Percentiles rank a stretch among this genome's conserved stretches.
These are phyloP conservation scores for Physeter macrocephalus DNA, from an alignment of 2,113 vertebrate species.

Conservation along the genomic window DNA sequence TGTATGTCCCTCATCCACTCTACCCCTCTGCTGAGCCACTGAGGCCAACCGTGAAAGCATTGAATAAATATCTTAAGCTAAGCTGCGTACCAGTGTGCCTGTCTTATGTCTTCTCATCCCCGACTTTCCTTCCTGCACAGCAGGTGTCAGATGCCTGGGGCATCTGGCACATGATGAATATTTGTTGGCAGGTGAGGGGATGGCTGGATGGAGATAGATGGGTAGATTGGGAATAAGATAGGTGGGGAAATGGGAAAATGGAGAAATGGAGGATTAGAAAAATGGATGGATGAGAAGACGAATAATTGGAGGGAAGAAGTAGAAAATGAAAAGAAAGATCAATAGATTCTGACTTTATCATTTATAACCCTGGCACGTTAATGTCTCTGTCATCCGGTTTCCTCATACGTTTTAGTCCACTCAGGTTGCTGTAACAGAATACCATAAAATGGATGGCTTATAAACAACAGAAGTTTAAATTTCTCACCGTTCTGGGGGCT, in stretches of 20 bases:
- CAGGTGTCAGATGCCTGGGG: neutral
- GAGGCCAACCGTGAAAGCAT: neutral
- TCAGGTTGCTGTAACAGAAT: neutral
- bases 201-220: too few relatives aligned
- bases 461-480: neutral
- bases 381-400: neutral
- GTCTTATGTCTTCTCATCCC: neutral
- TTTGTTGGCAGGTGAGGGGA: neutral
- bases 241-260: neutral
- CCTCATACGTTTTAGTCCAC: neutral
- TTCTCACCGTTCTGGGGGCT: neutral
- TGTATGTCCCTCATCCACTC: neutral
- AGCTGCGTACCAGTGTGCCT: neutral
- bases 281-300: neutral
- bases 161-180: neutral
- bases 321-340: neutral
- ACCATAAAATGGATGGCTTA: neutral
- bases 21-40: neutral
- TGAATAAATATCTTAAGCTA: slow-evolving; percentile 55
- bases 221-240: neutral
- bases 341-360: neutral
- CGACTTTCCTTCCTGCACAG: neutral
- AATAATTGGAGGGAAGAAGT: neutral
- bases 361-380: neutral
- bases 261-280: neutral